phyloP scores from a whole-genome alignment of 2,113 vertebrate species.

The Hiodon alosoides region DNA sequence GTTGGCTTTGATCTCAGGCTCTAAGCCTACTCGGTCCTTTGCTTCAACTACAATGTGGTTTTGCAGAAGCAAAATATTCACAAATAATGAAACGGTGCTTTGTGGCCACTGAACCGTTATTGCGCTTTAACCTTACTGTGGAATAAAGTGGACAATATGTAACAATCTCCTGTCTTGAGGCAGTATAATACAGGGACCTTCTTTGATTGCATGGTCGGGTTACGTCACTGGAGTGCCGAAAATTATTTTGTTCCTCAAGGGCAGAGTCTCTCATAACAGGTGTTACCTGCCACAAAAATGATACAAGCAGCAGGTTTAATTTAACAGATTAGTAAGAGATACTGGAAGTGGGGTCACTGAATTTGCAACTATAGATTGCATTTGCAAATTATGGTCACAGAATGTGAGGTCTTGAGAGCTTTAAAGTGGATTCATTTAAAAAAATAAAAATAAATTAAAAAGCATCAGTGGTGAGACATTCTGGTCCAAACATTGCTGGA shows the following conservation, averaged over 20 bases:
- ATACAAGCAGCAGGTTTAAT: neutral
- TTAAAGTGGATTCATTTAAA: neutral
- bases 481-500: neutral
- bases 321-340: too few relatives aligned
- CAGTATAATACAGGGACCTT: neutral
- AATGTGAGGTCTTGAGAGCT: neutral
- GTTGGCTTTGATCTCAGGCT: too few relatives aligned
- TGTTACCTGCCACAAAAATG: neutral
- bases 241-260: constrained; percentile 32
- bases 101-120: neutral
- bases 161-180: neutral
- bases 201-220: neutral
- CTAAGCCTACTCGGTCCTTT: neutral
- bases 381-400: too few relatives aligned
- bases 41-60: neutral
- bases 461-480: neutral
- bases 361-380: too few relatives aligned
- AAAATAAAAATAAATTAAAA: neutral
- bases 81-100: neutral
- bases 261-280: neutral
- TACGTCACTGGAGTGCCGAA: constrained; percentile 35
- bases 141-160: neutral
- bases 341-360: too few relatives aligned
- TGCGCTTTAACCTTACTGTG: neutral
- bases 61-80: neutral